A percentile compares a stretch with the other conserved stretches of the same genome.
phyloP scores from a whole-genome alignment of 2,113 vertebrate genomes.

The Lampris incognitus region DNA sequence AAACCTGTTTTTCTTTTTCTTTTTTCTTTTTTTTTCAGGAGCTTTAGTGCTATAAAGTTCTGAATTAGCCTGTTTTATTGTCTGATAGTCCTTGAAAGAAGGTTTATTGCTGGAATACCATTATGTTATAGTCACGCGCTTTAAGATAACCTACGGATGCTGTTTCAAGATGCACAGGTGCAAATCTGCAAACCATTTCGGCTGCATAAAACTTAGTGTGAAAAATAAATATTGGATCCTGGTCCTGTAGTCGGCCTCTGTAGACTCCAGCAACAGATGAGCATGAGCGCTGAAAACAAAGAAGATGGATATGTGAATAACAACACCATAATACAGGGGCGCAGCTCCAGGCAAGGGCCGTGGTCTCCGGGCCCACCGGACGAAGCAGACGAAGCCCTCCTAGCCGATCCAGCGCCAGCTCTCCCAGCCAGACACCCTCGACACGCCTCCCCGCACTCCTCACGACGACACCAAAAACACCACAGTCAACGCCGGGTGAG shows the following conservation, averaged over 20 bases:
- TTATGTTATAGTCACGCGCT: background rate
- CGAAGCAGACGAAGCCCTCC: too few species aligned
- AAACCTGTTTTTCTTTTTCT: conserved; percentile 55
- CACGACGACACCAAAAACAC: too few species aligned
- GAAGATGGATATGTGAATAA: too few species aligned
- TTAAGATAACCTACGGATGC: background rate
- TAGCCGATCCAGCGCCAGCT: too few species aligned
- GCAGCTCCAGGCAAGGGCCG: too few species aligned
- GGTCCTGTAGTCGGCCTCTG: background rate
- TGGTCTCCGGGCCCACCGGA: too few species aligned
- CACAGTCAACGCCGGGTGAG: too few species aligned
- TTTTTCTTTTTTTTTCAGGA: conserved; percentile 41
- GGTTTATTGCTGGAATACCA: conserved; percentile 39
- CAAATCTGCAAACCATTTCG: too few species aligned
- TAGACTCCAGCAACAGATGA: background rate
- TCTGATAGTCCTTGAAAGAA: conserved; percentile 69
- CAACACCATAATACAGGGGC: too few species aligned
- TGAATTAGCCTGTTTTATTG: conserved; percentile 59
- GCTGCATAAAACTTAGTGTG: too few species aligned
- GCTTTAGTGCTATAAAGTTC: conserved; percentile 69
- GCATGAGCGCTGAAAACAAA: background rate
- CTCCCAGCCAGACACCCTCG: too few species aligned
- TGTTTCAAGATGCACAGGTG: background rate
- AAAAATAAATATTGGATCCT: background rate
- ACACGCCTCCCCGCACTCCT: too few species aligned